These are phyloP conservation scores for Pterois miles DNA, from an alignment of 2,797 vertebrate genomes.

Conservation along the genomic window DNA sequence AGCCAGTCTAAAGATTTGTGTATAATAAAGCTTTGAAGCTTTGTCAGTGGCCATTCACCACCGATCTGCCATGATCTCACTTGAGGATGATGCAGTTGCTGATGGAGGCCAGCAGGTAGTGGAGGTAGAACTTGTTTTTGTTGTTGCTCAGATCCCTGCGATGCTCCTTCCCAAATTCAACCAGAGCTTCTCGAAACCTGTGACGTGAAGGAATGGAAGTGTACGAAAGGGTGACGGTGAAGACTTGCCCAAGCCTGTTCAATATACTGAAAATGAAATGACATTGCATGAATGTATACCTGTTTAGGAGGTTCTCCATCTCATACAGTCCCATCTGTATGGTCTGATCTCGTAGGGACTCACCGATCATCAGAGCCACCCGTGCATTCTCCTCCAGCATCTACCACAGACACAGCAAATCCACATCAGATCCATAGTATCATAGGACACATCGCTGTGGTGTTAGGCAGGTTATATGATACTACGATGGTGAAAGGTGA, in stretches of 20 bases:
- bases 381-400: slow-evolving; percentile 95
- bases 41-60: neutral
- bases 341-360: slow-evolving; percentile 87
- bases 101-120: slow-evolving; percentile 91
- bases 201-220: neutral
- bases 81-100: slow-evolving; percentile 94
- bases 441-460: neutral
- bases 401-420: slow-evolving; percentile 67
- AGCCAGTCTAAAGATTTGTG: neutral
- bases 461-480: neutral
- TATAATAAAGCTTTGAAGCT: neutral
- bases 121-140: slow-evolving; percentile 86
- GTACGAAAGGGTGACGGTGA: neutral
- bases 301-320: slow-evolving; percentile 90
- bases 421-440: neutral
- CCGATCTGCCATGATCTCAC: slow-evolving; percentile 74
- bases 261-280: neutral
- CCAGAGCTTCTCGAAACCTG: slow-evolving; percentile 91
- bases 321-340: slow-evolving; percentile 92
- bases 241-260: too few species aligned
- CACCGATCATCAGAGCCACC: slow-evolving; percentile 88
- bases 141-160: slow-evolving; percentile 76
- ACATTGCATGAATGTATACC: slow-evolving; percentile 71
- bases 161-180: slow-evolving; percentile 88
- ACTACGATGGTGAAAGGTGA: neutral